phyloP scores from a whole-genome alignment of 2,888 invertebrate genomes.

The Mantis religiosa region DNA sequence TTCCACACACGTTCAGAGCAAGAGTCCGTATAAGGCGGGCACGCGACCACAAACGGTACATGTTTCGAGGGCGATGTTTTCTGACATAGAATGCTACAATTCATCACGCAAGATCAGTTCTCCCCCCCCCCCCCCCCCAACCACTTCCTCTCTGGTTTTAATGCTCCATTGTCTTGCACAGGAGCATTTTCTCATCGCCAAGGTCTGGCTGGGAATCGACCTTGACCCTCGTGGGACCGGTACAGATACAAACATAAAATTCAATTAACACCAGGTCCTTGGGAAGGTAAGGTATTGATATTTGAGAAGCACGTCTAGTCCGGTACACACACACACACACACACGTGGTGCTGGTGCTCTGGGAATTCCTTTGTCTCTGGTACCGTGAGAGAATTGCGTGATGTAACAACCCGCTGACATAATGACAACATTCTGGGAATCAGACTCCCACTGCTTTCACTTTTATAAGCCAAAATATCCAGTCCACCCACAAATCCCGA shows the following conservation, averaged over 20 bases:
- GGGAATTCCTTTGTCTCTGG: neutral
- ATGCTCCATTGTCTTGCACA: constrained; percentile 22
- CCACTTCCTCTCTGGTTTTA: constrained; percentile 4
- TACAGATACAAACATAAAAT: neutral
- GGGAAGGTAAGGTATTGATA: neutral
- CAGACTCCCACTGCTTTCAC: neutral
- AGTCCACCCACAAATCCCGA: too few species aligned
- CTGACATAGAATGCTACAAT: neutral
- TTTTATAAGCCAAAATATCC: neutral
- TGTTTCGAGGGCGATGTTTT: neutral
- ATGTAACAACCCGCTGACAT: neutral
- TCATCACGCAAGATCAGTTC: constrained; percentile 18
- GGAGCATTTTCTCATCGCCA: constrained; percentile 19
- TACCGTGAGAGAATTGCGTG: neutral
- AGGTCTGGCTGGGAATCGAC: constrained; percentile 3
- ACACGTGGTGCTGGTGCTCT: neutral
- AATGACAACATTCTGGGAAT: neutral
- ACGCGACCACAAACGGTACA: neutral
- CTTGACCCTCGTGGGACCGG: neutral
- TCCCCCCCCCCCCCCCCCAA: neutral
- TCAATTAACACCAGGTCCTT: neutral
- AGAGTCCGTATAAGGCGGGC: neutral
- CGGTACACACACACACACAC: neutral
- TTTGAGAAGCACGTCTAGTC: neutral
- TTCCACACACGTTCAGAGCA: neutral